phyloP scores from a whole-genome alignment of 1,140 invertebrate genomes.

The Latrodectus geometricus region DNA sequence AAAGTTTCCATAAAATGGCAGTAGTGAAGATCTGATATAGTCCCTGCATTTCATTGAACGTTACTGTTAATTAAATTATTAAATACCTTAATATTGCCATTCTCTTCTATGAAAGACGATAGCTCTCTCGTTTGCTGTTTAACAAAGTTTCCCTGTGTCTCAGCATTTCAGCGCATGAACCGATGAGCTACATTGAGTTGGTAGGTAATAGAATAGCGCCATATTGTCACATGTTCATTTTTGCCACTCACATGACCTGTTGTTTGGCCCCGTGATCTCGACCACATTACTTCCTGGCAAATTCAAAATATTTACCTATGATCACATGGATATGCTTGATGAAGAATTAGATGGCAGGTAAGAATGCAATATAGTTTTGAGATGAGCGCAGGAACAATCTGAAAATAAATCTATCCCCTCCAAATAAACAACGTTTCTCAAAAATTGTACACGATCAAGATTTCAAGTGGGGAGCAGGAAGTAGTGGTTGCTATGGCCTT shows the following conservation, averaged over 20 bases:
- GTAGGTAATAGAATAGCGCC: conserved; percentile 34
- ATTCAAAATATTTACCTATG: conserved; percentile 68
- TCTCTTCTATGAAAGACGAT: not conserved
- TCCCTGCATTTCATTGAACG: not conserved
- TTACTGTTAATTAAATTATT: not conserved
- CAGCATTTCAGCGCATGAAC: not conserved
- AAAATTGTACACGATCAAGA: conserved; percentile 17
- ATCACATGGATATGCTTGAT: conserved; percentile 70
- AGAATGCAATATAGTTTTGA: conserved; percentile 39
- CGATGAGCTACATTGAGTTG: not conserved
- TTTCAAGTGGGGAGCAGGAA: conserved; percentile 41
- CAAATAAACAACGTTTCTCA: conserved; percentile 12
- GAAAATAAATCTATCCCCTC: conserved; percentile 12
- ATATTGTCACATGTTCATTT: conserved; percentile 64
- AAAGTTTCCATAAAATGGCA: not conserved
- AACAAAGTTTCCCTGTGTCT: not conserved
- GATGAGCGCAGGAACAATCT: conserved; percentile 13
- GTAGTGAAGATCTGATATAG: not conserved
- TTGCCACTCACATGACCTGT: conserved; percentile 71
- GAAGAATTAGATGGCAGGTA: conserved; percentile 69
- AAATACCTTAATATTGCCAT: not conserved
- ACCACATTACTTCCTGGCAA: conserved; percentile 70
- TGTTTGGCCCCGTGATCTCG: conserved; percentile 72
- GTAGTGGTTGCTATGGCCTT: conserved; percentile 53
- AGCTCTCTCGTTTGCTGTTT: not conserved